These are phyloP conservation scores for Dascillus cervinus DNA, from an alignment of 2,888 invertebrate species.

Conservation along the genomic window DNA sequence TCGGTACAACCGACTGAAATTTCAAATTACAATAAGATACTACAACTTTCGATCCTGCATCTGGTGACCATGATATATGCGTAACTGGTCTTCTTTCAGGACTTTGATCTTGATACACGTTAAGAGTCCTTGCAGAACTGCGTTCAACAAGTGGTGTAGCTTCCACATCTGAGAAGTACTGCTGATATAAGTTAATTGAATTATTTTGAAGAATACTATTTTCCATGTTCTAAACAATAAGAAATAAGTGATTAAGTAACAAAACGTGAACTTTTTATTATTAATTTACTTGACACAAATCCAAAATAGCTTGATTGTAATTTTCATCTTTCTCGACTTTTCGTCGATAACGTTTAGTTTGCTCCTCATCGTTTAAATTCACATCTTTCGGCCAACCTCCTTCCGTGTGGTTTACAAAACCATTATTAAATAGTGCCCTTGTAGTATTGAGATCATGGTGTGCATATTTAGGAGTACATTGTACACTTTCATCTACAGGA, in stretches of 20 bases:
- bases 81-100: conserved; percentile 60
- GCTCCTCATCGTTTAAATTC: conserved; percentile 78
- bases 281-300: conserved; percentile 58
- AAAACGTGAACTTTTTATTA: too few relatives aligned
- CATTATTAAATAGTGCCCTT: conserved; percentile 63
- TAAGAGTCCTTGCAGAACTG: conserved; percentile 70
- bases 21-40: conserved; percentile 78
- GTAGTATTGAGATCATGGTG: conserved; percentile 59
- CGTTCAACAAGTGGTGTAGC: conserved; percentile 63
- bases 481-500: conserved; percentile 55
- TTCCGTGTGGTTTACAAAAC: conserved; percentile 79
- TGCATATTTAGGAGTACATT: conserved; percentile 53
- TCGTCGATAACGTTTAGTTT: conserved; percentile 73
- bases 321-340: conserved; percentile 91
- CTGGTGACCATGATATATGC: conserved; percentile 85
- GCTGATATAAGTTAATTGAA: conserved; percentile 86
- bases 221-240: conserved; percentile 68
- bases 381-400: conserved; percentile 97
- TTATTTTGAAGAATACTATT: conserved; percentile 88
- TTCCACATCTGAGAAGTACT: conserved; percentile 74
- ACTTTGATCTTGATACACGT: conserved; percentile 76
- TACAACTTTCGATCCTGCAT: conserved; percentile 74
- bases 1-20: conserved; percentile 58
- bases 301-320: conserved; percentile 71
- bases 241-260: too few relatives aligned